Conservation (phyloP, 2,888 invertebrate species). For the Caenorhabditis sinica region DNA sequence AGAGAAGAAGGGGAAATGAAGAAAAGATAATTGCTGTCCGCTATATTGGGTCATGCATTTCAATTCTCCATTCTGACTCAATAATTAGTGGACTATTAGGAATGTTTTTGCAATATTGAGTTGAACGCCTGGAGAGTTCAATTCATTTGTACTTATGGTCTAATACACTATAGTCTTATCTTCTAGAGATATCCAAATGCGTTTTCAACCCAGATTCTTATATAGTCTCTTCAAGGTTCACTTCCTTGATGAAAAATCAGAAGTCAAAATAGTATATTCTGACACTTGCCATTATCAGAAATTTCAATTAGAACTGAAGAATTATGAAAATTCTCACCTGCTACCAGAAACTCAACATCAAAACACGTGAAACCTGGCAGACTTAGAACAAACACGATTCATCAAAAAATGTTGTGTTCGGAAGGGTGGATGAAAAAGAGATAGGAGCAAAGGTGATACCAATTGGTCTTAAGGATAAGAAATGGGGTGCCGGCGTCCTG, state of each 20-base stretch:
- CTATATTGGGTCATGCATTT: constrained; percentile 54
- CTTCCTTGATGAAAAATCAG: neutral
- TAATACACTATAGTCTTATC: too few relatives aligned
- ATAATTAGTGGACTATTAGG: constrained; percentile 19
- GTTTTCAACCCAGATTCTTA: too few relatives aligned
- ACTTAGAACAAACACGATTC: constrained; percentile 16
- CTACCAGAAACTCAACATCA: neutral
- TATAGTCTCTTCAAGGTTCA: neutral
- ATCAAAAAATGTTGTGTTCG: constrained; percentile 16
- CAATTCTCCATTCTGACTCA: constrained; percentile 28
- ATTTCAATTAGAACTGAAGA: too few relatives aligned
- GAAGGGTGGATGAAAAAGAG: constrained; percentile 1
- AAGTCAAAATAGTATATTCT: neutral
- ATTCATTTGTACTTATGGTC: too few relatives aligned
- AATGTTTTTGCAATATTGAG: neutral
- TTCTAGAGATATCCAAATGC: too few relatives aligned
- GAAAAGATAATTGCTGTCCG: constrained; percentile 45
- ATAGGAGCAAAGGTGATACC: constrained; percentile 37
- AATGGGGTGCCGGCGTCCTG: constrained; percentile 41
- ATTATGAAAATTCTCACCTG: constrained; percentile 3
- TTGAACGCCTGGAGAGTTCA: neutral
- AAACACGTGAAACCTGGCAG: neutral
- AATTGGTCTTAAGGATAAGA: constrained; percentile 27
- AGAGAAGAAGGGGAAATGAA: constrained; percentile 30
- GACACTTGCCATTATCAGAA: too few relatives aligned